Conservation (phyloP, 64 coral and sea anemone species). For the Platygyra sinensis region DNA sequence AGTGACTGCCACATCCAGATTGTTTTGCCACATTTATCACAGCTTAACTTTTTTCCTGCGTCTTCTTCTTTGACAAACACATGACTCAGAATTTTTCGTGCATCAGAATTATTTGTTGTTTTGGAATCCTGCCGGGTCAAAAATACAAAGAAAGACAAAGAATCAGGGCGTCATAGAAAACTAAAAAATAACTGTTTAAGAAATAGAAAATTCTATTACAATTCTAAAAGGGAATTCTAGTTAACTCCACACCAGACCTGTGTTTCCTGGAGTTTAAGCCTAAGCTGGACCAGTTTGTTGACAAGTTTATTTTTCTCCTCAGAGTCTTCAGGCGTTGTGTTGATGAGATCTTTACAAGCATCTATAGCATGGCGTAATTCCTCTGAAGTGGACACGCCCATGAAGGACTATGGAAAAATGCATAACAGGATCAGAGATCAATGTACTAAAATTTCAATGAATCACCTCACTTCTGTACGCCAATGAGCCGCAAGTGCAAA, state of each 20-base stretch:
- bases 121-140: slow-evolving; percentile 53
- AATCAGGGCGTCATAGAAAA: too few relatives aligned
- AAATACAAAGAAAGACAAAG: too few relatives aligned
- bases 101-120: slow-evolving; percentile 26
- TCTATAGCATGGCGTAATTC: slow-evolving; percentile 73
- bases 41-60: slow-evolving; percentile 43
- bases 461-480: too few relatives aligned
- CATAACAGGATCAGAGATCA: background rate
- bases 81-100: slow-evolving; percentile 85
- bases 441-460: background rate
- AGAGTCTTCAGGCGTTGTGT: slow-evolving; percentile 42
- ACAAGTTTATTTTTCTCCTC: slow-evolving; percentile 74
- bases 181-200: too few relatives aligned
- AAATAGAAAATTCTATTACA: too few relatives aligned
- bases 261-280: slow-evolving; percentile 75
- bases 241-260: slow-evolving; percentile 28
- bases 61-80: slow-evolving; percentile 74
- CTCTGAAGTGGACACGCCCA: slow-evolving; percentile 79
- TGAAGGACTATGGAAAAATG: slow-evolving; percentile 71
- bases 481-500: too few relatives aligned
- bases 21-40: slow-evolving; percentile 90
- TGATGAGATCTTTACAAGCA: slow-evolving; percentile 81
- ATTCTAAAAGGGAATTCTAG: too few relatives aligned
- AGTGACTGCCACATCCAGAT: slow-evolving; percentile 98
- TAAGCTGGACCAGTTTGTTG: slow-evolving; percentile 65